phyloP scores from a whole-genome alignment of 2,113 vertebrate species.

The Vimba vimba region DNA sequence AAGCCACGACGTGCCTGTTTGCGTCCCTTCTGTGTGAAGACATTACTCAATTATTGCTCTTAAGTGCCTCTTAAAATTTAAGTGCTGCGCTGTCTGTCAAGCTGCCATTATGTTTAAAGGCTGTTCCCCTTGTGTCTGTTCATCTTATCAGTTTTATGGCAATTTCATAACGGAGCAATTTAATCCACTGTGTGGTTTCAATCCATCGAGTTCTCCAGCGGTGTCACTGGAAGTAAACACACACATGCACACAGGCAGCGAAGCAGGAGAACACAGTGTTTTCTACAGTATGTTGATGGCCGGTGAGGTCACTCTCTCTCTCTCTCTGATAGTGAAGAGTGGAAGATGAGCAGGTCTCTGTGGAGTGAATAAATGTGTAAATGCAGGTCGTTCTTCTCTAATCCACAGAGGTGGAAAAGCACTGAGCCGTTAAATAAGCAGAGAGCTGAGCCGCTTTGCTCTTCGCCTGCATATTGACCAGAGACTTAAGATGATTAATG shows the following conservation, averaged over 20 bases:
- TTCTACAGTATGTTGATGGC: slow-evolving; percentile 52
- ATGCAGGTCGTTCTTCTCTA: slow-evolving; percentile 61
- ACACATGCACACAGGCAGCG: slow-evolving; percentile 44
- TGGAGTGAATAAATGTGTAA: slow-evolving; percentile 62
- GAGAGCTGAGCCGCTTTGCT: slow-evolving; percentile 63
- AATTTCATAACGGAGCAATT: slow-evolving; percentile 55
- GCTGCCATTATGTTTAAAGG: slow-evolving; percentile 56
- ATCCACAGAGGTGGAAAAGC: slow-evolving; percentile 64
- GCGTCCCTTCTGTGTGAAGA: slow-evolving; percentile 45
- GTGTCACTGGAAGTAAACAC: slow-evolving; percentile 49
- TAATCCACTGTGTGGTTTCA: slow-evolving; percentile 54
- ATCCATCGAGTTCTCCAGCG: slow-evolving; percentile 44
- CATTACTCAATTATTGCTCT: slow-evolving; percentile 56
- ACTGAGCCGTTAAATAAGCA: slow-evolving; percentile 64
- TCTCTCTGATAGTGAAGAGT: slow-evolving; percentile 51
- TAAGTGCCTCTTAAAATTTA: slow-evolving; percentile 62
- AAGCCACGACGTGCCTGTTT: slow-evolving; percentile 47
- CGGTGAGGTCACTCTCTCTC: slow-evolving; percentile 32
- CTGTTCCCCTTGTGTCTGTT: slow-evolving; percentile 46
- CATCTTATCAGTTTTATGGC: slow-evolving; percentile 54
- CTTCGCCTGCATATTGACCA: slow-evolving; percentile 61
- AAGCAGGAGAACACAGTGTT: slow-evolving; percentile 50
- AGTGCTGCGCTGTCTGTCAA: slow-evolving; percentile 58
- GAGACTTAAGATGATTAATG: slow-evolving; percentile 66
- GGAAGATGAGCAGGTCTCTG: slow-evolving; percentile 58